A percentile compares a stretch with the other conserved stretches of the same genome.
Conservation (phyloP, 2,797 vertebrate species). For the Sparidentex hasta region DNA sequence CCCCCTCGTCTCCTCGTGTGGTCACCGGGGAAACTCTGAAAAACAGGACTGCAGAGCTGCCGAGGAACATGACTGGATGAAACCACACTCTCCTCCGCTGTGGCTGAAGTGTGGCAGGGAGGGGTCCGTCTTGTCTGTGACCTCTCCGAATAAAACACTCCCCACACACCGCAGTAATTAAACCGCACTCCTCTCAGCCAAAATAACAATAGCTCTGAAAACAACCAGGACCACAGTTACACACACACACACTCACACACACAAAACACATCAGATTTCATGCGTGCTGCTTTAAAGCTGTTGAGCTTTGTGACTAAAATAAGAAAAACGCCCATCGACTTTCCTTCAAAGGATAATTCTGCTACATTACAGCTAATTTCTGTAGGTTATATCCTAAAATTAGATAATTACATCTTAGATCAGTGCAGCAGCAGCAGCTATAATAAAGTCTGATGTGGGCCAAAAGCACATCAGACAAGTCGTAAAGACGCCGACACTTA, state of each 20-base stretch:
- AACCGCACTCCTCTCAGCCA: conserved; percentile 54
- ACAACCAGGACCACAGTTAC: conserved; percentile 58
- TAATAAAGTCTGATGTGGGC: background rate
- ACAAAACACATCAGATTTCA: conserved; percentile 31
- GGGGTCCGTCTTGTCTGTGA: conserved; percentile 66
- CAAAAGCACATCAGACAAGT: conserved; percentile 9
- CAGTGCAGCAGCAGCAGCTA: too few species aligned
- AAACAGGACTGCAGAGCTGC: conserved; percentile 49
- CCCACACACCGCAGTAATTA: conserved; percentile 64
- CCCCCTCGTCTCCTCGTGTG: conserved; percentile 21
- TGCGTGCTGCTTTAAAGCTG: conserved; percentile 24
- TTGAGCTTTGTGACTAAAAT: conserved; percentile 32
- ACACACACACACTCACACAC: conserved; percentile 2
- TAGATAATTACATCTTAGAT: conserved; percentile 1
- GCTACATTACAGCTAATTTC: conserved; percentile 5
- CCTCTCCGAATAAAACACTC: conserved; percentile 69
- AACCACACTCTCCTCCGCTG: conserved; percentile 51
- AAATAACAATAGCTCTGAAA: conserved; percentile 61
- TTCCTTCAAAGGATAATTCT: conserved; percentile 26
- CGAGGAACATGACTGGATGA: conserved; percentile 21
- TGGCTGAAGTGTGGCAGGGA: conserved; percentile 64
- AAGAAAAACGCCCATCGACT: conserved; percentile 4
- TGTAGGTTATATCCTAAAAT: too few species aligned
- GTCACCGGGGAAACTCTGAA: conserved; percentile 55
- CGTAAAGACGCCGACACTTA: background rate